A percentile compares a stretch with the other conserved stretches of the same genome.
phyloP scores from a whole-genome alignment of 1,140 invertebrate genomes.

The Drosophila gunungcola region DNA sequence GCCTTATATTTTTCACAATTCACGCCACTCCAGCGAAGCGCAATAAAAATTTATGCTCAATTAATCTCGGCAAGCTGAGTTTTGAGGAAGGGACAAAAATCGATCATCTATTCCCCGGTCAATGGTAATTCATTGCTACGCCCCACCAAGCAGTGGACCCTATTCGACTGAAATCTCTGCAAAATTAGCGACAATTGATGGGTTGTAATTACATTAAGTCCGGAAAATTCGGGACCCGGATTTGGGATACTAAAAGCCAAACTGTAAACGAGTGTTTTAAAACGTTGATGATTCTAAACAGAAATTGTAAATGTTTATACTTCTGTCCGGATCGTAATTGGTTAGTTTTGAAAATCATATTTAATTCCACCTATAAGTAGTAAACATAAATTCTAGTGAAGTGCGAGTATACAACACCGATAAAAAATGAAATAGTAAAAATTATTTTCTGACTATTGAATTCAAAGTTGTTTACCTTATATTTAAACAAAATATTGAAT shows the following conservation, averaged over 20 bases:
- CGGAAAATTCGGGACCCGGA: not conserved
- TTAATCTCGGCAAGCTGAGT: constrained; percentile 49
- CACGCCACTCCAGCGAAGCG: constrained; percentile 36
- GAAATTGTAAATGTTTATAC: no score
- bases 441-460: no score
- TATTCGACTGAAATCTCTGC: constrained; percentile 9
- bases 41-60: constrained; percentile 66
- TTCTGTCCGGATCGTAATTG: no score
- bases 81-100: constrained; percentile 19
- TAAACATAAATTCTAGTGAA: no score
- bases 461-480: no score
- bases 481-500: no score
- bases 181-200: constrained; percentile 12
- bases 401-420: no score
- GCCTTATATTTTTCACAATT: constrained; percentile 36
- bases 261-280: no score
- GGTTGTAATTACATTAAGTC: not conserved
- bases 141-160: constrained; percentile 1
- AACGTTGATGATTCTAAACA: not conserved
- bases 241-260: not conserved
- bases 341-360: no score
- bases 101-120: constrained; percentile 22
- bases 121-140: constrained; percentile 36
- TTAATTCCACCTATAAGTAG: no score
- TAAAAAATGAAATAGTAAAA: no score